Percentiles rank a stretch among this genome's conserved stretches.
These are phyloP conservation scores for Epsilonema sp. DNA, from an alignment of 2,888 invertebrate species.

Conservation along the genomic window DNA sequence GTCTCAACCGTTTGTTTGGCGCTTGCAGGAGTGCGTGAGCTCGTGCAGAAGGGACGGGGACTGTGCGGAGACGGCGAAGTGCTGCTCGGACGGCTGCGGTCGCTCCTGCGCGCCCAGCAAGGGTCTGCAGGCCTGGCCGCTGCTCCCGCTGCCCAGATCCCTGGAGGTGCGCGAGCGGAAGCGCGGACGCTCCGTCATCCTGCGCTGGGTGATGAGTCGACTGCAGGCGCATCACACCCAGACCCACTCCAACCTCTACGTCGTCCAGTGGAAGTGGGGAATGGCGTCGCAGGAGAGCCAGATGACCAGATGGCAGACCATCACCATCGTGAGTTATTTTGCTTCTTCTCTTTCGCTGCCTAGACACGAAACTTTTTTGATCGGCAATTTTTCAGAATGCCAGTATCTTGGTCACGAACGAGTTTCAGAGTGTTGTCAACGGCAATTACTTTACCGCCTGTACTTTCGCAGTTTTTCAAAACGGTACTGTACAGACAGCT, in stretches of 20 bases:
- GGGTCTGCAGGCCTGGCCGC: slow-evolving; percentile 1
- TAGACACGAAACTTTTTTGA: no score
- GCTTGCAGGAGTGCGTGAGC: slow-evolving; percentile 30
- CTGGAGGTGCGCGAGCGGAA: slow-evolving; percentile 21
- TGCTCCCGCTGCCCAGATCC: slow-evolving; percentile 20
- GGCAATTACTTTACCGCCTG: no score
- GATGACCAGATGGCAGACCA: slow-evolving; percentile 26
- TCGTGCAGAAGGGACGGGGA: slow-evolving; percentile 29
- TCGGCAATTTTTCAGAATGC: no score
- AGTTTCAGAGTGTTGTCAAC: no score
- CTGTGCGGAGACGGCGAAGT: slow-evolving; percentile 28
- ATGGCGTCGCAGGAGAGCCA: slow-evolving; percentile 13
- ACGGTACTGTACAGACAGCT: no score
- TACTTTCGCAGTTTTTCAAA: no score
- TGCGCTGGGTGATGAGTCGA: slow-evolving; percentile 22
- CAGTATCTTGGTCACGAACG: no score
- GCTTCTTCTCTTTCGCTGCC: no score
- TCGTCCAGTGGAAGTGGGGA: slow-evolving; percentile 26
- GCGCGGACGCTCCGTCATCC: slow-evolving; percentile 18
- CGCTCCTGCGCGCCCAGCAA: slow-evolving; percentile 13
- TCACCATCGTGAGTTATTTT: slow-evolving; percentile 18
- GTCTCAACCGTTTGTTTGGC: no score
- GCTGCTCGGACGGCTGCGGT: slow-evolving; percentile 28
- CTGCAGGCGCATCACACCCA: slow-evolving; percentile 13
- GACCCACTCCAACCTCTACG: slow-evolving; percentile 19